A percentile compares a stretch with the other conserved stretches of the same genome.
Conservation (phyloP, 2,888 invertebrate genomes). For the Platerodrilus igneus region DNA sequence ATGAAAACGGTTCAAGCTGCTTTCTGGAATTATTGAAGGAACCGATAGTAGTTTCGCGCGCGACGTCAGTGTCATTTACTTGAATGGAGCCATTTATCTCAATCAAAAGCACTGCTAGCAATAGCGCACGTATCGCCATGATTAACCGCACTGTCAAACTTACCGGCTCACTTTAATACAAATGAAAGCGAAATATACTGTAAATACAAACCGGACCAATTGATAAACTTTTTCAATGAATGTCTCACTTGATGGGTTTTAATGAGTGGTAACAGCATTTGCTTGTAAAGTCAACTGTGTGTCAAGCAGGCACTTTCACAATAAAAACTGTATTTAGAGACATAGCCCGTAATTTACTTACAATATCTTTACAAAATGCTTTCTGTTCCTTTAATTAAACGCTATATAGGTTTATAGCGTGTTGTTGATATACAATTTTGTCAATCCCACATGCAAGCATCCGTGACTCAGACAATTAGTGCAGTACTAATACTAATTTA, state of each 20-base stretch:
- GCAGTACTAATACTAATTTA: no score
- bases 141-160: constrained; percentile 26
- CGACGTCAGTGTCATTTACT: constrained; percentile 27
- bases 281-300: constrained; percentile 14
- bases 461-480: no score
- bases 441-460: no score
- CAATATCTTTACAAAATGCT: no score
- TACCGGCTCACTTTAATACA: constrained; percentile 19
- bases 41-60: constrained; percentile 25
- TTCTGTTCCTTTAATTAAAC: no score
- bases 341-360: no score
- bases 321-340: constrained; percentile 25
- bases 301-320: constrained; percentile 22
- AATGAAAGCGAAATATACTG: constrained; percentile 19
- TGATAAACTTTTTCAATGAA: constrained; percentile 1
- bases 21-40: constrained; percentile 26
- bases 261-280: neutral
- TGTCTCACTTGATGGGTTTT: neutral
- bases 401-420: no score
- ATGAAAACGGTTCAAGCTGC: constrained; percentile 26
- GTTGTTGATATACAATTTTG: no score
- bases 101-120: constrained; percentile 29
- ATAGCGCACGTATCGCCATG: constrained; percentile 27
- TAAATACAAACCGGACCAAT: constrained; percentile 9
- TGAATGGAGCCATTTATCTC: constrained; percentile 31